Percentiles rank a stretch among this genome's conserved stretches.
These are phyloP conservation scores for Heterodera schachtii DNA, from an alignment of 1,140 invertebrate genomes.

Conservation along the genomic window DNA sequence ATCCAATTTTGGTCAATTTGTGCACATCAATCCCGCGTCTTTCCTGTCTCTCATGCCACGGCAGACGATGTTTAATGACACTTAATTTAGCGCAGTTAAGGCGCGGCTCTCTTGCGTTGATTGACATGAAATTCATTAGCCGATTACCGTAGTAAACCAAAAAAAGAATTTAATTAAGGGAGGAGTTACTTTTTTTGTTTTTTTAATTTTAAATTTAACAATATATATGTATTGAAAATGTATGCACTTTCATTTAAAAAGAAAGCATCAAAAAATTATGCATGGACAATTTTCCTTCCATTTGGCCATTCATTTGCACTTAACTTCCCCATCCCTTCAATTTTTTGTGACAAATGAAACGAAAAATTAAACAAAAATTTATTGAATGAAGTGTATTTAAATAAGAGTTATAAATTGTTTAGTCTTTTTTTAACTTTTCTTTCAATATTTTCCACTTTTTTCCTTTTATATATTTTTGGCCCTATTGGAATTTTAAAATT, in stretches of 20 bases:
- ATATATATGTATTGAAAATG: too few species aligned
- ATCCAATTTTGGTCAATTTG: background rate
- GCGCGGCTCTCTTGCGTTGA: background rate
- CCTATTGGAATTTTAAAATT: too few species aligned
- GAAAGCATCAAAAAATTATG: too few species aligned
- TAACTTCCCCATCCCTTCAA: background rate
- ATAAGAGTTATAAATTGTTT: too few species aligned
- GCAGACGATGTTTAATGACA: background rate
- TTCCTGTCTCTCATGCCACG: background rate
- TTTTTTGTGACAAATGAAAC: background rate
- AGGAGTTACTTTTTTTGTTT: too few species aligned
- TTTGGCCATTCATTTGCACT: background rate
- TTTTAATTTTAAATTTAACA: too few species aligned
- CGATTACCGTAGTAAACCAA: background rate
- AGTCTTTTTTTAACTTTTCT: too few species aligned
- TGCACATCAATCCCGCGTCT: background rate
- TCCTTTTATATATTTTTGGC: too few species aligned
- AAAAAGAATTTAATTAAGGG: too few species aligned
- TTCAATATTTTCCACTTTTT: too few species aligned
- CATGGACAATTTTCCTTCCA: background rate
- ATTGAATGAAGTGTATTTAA: too few species aligned
- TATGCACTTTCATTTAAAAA: too few species aligned
- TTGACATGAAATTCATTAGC: background rate
- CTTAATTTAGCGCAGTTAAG: background rate
- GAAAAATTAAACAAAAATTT: background rate